These are phyloP conservation scores for Colinus virginianus DNA, from an alignment of 2,113 vertebrate species.

Conservation along the genomic window DNA sequence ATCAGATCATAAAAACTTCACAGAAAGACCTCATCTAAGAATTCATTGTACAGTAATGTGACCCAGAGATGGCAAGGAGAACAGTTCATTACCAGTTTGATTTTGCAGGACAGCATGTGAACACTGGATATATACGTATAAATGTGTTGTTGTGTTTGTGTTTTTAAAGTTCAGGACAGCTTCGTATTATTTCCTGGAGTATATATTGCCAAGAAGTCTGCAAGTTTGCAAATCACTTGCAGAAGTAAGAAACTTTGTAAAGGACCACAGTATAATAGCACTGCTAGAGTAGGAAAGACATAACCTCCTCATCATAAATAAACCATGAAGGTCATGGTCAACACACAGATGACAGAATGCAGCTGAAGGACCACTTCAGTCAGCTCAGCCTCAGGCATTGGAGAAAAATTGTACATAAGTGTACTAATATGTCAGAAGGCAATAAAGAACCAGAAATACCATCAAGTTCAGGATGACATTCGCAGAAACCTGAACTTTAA, in stretches of 20 bases:
- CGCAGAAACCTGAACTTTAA: conserved; percentile 18
- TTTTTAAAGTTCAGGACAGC: not conserved
- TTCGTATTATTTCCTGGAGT: not conserved
- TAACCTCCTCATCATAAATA: conserved; percentile 58
- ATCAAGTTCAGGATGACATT: conserved; percentile 58
- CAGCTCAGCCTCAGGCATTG: conserved; percentile 57
- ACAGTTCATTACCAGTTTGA: not conserved
- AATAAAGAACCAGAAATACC: conserved; percentile 63
- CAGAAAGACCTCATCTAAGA: not conserved
- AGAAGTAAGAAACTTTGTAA: not conserved
- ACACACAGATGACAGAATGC: conserved; percentile 60
- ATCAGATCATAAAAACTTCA: not conserved
- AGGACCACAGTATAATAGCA: not conserved
- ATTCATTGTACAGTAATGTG: not conserved
- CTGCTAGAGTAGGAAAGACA: conserved; percentile 1
- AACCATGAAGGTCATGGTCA: conserved; percentile 69
- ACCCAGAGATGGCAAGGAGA: not conserved
- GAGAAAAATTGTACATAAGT: conserved; percentile 66
- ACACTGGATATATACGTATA: not conserved
- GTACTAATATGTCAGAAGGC: conserved; percentile 50
- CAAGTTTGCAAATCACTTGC: not conserved
- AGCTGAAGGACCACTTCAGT: conserved; percentile 57
- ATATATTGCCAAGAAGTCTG: not conserved
- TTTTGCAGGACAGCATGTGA: not conserved
- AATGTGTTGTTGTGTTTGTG: not conserved